phyloP scores from a whole-genome alignment of 92 coral and sea anemone species.

The Epizoanthus illoricatus region DNA sequence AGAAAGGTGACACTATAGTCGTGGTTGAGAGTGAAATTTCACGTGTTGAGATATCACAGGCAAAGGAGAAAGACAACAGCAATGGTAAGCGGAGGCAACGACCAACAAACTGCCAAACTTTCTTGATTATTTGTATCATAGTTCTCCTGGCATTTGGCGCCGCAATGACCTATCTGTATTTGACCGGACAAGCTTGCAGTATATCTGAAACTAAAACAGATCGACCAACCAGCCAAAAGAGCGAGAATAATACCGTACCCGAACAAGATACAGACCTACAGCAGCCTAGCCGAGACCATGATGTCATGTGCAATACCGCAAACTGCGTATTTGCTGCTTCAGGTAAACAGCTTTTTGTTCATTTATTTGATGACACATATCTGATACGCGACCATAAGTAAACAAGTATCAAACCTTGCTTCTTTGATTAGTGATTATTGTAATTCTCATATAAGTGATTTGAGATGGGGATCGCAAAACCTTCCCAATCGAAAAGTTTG shows the following conservation, averaged over 20 bases:
- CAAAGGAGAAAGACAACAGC: too few species aligned
- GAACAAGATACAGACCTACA: not conserved
- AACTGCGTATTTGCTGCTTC: not conserved
- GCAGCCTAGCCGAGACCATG: not conserved
- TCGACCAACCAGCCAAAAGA: not conserved
- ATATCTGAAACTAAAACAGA: not conserved
- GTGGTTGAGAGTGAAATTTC: too few species aligned
- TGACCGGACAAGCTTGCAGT: not conserved
- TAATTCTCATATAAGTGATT: too few species aligned
- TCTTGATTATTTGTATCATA: not conserved
- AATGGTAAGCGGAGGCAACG: too few species aligned
- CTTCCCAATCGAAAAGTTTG: too few species aligned
- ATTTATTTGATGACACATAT: not conserved
- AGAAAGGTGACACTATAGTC: too few species aligned
- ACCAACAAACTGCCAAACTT: not conserved
- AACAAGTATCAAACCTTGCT: too few species aligned
- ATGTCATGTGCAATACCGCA: not conserved
- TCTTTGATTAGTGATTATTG: too few species aligned
- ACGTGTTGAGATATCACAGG: too few species aligned
- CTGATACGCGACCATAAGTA: not conserved
- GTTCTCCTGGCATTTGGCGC: not conserved
- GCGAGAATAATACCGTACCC: not conserved
- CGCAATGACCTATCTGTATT: slow-evolving; percentile 1
- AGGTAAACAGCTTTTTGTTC: not conserved
- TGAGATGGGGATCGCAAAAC: too few species aligned